phyloP scores from a whole-genome alignment of 2,113 vertebrate genomes.

The Eolophus roseicapilla region DNA sequence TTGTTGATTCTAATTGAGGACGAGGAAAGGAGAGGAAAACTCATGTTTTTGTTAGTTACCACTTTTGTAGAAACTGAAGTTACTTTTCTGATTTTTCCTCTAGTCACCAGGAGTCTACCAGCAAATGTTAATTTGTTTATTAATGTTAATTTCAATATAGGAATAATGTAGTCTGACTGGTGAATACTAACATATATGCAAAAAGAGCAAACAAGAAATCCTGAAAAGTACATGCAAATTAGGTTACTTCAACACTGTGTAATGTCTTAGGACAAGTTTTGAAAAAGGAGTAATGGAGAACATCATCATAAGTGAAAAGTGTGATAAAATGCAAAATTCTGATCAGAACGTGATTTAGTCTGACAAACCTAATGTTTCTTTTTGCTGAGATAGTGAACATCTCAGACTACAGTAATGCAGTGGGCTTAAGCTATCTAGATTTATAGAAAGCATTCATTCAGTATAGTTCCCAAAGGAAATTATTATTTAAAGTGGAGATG shows the following conservation, averaged over 20 bases:
- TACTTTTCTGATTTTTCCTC: background rate
- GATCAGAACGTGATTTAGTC: background rate
- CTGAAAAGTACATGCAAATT: background rate
- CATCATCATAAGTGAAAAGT: background rate
- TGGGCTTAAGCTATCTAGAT: background rate
- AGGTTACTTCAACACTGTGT: background rate
- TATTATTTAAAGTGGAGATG: constrained; percentile 30
- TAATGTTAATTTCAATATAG: background rate
- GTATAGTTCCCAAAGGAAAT: constrained; percentile 25
- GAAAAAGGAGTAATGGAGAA: background rate
- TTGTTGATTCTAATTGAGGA: background rate
- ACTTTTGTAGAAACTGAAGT: background rate
- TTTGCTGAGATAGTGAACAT: background rate
- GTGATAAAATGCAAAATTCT: background rate
- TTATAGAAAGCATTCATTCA: background rate
- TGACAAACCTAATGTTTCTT: background rate
- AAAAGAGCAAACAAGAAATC: background rate
- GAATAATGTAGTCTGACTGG: background rate
- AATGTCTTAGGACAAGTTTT: background rate
- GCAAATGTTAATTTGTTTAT: background rate
- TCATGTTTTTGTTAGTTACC: background rate
- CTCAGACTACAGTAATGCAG: background rate
- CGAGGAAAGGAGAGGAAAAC: background rate
- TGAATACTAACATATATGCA: background rate
- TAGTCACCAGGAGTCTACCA: background rate